These are phyloP conservation scores for Protobothrops flavoviridis DNA, from an alignment of 2,113 vertebrate species.

Conservation along the genomic window DNA sequence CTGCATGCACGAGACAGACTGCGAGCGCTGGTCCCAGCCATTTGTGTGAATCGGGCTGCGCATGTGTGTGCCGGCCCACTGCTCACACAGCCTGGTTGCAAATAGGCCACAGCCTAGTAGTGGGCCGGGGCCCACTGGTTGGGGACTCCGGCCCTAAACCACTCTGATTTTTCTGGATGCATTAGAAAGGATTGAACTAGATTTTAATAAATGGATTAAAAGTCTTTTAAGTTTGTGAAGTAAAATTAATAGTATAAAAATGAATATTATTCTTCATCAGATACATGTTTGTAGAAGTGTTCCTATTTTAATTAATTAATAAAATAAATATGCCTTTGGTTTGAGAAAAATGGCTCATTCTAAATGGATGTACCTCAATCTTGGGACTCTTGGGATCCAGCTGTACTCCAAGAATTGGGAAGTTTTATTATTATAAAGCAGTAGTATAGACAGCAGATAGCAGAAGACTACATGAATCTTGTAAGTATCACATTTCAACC, in stretches of 20 bases:
- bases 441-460: background rate
- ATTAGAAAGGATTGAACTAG: background rate
- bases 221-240: background rate
- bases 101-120: too few relatives aligned
- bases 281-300: background rate
- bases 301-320: background rate
- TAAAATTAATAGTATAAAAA: background rate
- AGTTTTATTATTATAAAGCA: background rate
- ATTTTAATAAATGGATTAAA: background rate
- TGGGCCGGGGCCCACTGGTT: too few relatives aligned
- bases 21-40: too few relatives aligned
- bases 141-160: background rate
- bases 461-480: background rate
- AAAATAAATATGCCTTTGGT: background rate
- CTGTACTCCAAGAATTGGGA: background rate
- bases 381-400: background rate
- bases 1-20: too few relatives aligned
- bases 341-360: background rate
- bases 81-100: too few relatives aligned
- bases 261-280: background rate
- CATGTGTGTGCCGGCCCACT: too few relatives aligned
- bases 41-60: too few relatives aligned
- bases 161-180: background rate
- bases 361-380: background rate
- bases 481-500: background rate